A percentile compares a stretch with the other conserved stretches of the same genome.
phyloP scores from a whole-genome alignment of 2,797 vertebrate genomes.

The Clarias pachynema region DNA sequence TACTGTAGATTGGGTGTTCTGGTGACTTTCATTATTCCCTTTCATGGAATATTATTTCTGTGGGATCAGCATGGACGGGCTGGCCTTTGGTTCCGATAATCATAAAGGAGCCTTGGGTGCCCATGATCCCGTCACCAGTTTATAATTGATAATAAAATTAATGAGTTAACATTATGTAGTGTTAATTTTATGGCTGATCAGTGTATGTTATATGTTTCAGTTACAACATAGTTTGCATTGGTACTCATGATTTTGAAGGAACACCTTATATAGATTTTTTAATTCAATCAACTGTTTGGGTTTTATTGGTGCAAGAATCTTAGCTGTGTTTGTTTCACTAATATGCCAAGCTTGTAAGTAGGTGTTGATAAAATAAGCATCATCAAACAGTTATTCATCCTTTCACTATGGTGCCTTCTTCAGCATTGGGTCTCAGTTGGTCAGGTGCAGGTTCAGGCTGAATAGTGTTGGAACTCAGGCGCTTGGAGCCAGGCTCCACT shows the following conservation, averaged over 20 bases:
- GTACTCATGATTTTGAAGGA: background rate
- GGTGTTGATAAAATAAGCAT: background rate
- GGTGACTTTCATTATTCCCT: too few relatives aligned
- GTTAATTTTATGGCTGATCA: too few relatives aligned
- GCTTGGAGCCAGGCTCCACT: constrained; percentile 6
- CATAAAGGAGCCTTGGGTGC: too few relatives aligned
- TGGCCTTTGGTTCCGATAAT: too few relatives aligned
- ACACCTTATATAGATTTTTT: background rate
- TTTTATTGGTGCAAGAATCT: background rate
- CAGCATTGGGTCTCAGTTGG: background rate
- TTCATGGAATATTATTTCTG: too few relatives aligned
- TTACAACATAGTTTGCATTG: background rate
- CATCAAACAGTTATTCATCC: background rate
- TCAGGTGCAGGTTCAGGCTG: background rate
- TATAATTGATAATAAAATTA: too few relatives aligned
- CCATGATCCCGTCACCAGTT: too few relatives aligned
- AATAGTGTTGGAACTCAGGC: constrained; percentile 4
- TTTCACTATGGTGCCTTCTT: background rate
- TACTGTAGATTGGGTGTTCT: too few relatives aligned
- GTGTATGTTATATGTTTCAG: background rate
- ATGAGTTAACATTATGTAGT: too few relatives aligned
- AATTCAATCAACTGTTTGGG: background rate
- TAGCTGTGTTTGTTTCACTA: background rate
- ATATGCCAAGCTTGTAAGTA: background rate
- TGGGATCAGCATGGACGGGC: too few relatives aligned